Conservation (phyloP, 2,888 invertebrate species). For the Watsonalla binaria region DNA sequence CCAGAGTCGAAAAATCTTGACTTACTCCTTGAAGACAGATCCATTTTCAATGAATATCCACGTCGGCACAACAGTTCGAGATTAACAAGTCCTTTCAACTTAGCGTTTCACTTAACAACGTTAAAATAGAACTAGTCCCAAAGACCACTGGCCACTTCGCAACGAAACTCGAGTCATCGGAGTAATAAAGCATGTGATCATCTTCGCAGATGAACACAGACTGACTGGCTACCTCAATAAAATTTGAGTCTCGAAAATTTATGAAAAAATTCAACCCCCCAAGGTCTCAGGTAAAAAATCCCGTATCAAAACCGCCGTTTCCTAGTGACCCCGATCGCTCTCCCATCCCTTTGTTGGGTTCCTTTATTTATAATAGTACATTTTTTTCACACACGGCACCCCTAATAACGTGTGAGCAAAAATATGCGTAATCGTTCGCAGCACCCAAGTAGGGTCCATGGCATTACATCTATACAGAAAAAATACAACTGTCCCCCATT, state of each 20-base stretch:
- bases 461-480: conserved; percentile 48
- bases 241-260: conserved; percentile 56
- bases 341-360: conserved; percentile 73
- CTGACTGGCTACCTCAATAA: conserved; percentile 72
- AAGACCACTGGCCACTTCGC: conserved; percentile 58
- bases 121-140: conserved; percentile 29
- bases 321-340: conserved; percentile 79
- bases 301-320: conserved; percentile 78
- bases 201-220: conserved; percentile 77
- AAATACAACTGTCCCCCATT: conserved; percentile 73
- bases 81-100: conserved; percentile 17
- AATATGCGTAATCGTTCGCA: conserved; percentile 72
- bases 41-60: conserved; percentile 48
- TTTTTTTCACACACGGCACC: conserved; percentile 77
- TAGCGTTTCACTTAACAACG: conserved; percentile 24
- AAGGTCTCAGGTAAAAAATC: conserved; percentile 71
- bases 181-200: conserved; percentile 73
- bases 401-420: conserved; percentile 74
- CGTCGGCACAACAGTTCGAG: conserved; percentile 27
- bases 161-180: conserved; percentile 26
- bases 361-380: conserved; percentile 77
- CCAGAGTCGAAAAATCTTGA: conserved; percentile 79
- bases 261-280: conserved; percentile 65
- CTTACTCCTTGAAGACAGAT: conserved; percentile 74
- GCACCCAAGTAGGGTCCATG: conserved; percentile 29